These are phyloP conservation scores for Dichetophora obliterata DNA, from an alignment of 2,888 invertebrate genomes.

Conservation along the genomic window DNA sequence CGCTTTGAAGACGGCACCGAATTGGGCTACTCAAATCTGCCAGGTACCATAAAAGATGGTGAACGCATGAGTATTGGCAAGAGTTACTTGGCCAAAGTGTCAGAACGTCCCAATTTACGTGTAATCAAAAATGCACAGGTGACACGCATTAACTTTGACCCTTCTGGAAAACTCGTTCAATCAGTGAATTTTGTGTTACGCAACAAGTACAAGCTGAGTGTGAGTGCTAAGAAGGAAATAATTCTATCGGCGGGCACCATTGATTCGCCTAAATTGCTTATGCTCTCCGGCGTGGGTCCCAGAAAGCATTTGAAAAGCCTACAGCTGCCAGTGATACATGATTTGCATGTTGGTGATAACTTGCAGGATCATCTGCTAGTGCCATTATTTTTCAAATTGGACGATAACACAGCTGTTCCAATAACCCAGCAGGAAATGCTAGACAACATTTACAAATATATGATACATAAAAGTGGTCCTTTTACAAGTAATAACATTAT, in stretches of 20 bases:
- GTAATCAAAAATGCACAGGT: conserved; percentile 74
- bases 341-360: conserved; percentile 76
- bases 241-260: conserved; percentile 65
- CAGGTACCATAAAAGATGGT: conserved; percentile 74
- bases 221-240: conserved; percentile 56
- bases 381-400: conserved; percentile 65
- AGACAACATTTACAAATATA: conserved; percentile 68
- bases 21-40: conserved; percentile 71
- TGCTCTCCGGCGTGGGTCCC: conserved; percentile 67
- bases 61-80: conserved; percentile 81
- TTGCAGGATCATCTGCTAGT: conserved; percentile 84
- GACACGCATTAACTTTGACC: conserved; percentile 72
- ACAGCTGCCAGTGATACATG: conserved; percentile 52
- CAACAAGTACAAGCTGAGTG: conserved; percentile 59
- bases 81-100: conserved; percentile 75
- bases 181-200: conserved; percentile 71
- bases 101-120: conserved; percentile 73
- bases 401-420: conserved; percentile 52
- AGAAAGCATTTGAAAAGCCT: conserved; percentile 53
- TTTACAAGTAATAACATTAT: conserved; percentile 59
- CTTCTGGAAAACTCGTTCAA: conserved; percentile 66
- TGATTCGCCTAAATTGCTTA: conserved; percentile 63
- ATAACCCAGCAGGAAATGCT: conserved; percentile 57
- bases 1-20: conserved; percentile 68
- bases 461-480: conserved; percentile 71